phyloP scores from a whole-genome alignment of 2,797 vertebrate species.

The Acanthiza pusilla region DNA sequence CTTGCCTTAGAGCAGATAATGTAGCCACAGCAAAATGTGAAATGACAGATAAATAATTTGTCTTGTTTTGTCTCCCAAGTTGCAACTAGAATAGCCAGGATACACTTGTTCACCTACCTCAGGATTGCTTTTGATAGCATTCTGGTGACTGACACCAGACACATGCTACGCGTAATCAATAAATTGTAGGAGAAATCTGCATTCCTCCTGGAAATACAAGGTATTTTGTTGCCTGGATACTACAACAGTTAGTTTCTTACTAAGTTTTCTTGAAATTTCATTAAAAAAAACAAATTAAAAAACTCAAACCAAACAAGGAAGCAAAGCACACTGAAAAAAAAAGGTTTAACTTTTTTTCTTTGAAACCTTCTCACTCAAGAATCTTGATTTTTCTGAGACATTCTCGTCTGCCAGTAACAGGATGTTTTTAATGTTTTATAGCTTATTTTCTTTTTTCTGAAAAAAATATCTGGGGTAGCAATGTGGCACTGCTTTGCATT shows the following conservation, averaged over 20 bases:
- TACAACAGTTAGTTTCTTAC: background rate
- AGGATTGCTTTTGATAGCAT: background rate
- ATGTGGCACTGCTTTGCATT: background rate
- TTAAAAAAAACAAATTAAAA: background rate
- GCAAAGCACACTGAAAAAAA: background rate
- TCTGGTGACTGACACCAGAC: background rate
- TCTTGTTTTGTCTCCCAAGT: background rate
- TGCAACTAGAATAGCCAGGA: background rate
- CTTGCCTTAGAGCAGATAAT: slow-evolving; percentile 33
- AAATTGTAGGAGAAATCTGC: background rate
- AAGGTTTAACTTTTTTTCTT: background rate
- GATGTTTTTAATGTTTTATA: background rate
- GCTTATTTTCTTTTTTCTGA: background rate
- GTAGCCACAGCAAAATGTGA: slow-evolving; percentile 28
- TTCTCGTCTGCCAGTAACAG: accelerated
- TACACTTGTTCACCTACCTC: background rate
- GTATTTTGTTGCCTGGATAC: background rate
- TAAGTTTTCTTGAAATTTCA: background rate
- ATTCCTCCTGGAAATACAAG: background rate
- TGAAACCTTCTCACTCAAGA: background rate
- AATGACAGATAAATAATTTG: slow-evolving; percentile 47
- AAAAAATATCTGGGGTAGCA: background rate
- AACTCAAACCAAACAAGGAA: background rate
- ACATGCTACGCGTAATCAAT: background rate
- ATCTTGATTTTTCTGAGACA: background rate